Conservation (phyloP, 2,888 invertebrate species). For the Cantharis flavilabris region DNA sequence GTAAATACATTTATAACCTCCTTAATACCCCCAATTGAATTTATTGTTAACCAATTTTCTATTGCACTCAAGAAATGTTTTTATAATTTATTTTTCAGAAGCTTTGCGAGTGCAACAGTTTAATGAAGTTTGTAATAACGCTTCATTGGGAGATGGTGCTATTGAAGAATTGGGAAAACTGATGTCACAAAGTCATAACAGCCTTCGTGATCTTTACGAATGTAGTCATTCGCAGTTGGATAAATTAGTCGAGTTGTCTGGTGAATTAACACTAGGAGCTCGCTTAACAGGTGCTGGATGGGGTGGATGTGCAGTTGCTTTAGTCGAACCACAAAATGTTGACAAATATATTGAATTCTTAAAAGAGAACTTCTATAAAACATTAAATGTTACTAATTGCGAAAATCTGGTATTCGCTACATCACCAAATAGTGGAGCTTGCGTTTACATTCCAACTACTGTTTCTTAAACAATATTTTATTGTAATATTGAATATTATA, state of each 20-base stretch:
- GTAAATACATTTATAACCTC: not conserved
- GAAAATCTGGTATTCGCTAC: conserved; percentile 74
- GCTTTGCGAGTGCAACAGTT: conserved; percentile 83
- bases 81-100: conserved; percentile 62
- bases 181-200: conserved; percentile 89
- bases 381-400: conserved; percentile 56
- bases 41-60: not conserved
- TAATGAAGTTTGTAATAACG: conserved; percentile 63
- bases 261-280: conserved; percentile 69
- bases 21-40: not conserved
- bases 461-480: not conserved
- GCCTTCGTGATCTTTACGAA: conserved; percentile 84
- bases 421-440: conserved; percentile 69
- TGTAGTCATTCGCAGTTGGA: conserved; percentile 92
- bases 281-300: conserved; percentile 95
- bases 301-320: conserved; percentile 95
- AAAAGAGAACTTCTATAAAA: conserved; percentile 71
- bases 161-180: conserved; percentile 72
- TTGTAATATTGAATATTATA: not conserved
- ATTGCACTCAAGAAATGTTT: not conserved
- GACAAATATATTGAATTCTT: conserved; percentile 70
- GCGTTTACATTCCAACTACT: conserved; percentile 53
- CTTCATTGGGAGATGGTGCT: conserved; percentile 50
- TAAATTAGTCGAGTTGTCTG: conserved; percentile 74
- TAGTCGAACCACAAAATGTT: conserved; percentile 70